Conservation (phyloP, 2,888 invertebrate genomes). For the Slavum lentiscoides region DNA sequence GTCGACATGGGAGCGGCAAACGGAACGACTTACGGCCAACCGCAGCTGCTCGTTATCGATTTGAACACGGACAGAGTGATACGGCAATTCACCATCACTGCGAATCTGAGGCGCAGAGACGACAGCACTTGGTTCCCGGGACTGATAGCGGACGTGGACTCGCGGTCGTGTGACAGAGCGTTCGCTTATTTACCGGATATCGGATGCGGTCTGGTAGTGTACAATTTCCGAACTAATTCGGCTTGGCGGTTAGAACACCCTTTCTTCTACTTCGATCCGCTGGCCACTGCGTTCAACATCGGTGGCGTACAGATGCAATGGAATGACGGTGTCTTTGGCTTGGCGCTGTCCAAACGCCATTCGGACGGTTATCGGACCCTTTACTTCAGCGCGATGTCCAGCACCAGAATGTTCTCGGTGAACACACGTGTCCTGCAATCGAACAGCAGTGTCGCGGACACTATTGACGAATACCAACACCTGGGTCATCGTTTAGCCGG, state of each 20-base stretch:
- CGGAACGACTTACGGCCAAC: slow-evolving; percentile 32
- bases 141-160: slow-evolving; percentile 78
- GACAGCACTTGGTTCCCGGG: slow-evolving; percentile 82
- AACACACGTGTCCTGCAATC: slow-evolving; percentile 75
- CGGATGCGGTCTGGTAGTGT: slow-evolving; percentile 65
- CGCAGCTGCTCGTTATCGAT: slow-evolving; percentile 72
- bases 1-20: slow-evolving; percentile 77
- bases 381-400: slow-evolving; percentile 79
- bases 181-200: slow-evolving; percentile 77
- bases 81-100: slow-evolving; percentile 60
- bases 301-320: slow-evolving; percentile 78
- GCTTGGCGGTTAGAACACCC: slow-evolving; percentile 81
- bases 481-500: slow-evolving; percentile 65
- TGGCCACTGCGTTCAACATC: slow-evolving; percentile 60
- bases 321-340: slow-evolving; percentile 82
- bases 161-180: slow-evolving; percentile 72
- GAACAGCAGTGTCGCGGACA: slow-evolving; percentile 68
- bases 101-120: slow-evolving; percentile 56
- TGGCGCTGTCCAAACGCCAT: slow-evolving; percentile 71
- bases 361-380: slow-evolving; percentile 72
- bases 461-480: slow-evolving; percentile 68
- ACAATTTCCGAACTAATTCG: slow-evolving; percentile 74
- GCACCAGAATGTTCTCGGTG: slow-evolving; percentile 77
- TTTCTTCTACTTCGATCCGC: slow-evolving; percentile 80
- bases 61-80: slow-evolving; percentile 73